phyloP scores from a whole-genome alignment of 2,113 vertebrate species.

The Craseonycteris thonglongyai region DNA sequence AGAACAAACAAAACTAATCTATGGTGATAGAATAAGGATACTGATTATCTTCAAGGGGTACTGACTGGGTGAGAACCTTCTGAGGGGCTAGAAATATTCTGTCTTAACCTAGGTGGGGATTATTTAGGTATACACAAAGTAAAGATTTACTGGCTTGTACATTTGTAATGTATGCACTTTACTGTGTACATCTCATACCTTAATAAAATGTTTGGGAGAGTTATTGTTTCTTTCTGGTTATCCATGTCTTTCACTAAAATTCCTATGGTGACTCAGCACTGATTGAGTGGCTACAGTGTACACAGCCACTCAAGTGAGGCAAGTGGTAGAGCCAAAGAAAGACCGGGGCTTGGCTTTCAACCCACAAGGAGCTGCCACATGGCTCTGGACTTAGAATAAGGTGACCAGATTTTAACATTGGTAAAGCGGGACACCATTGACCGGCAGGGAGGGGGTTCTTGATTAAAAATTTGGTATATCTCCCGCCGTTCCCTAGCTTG shows the following conservation, averaged over 20 bases:
- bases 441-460: too few relatives aligned
- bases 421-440: too few relatives aligned
- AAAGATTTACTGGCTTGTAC: not conserved
- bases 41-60: not conserved
- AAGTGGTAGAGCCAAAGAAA: not conserved
- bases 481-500: too few relatives aligned
- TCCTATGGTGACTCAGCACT: not conserved
- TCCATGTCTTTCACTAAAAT: not conserved
- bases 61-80: not conserved
- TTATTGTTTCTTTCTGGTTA: not conserved
- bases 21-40: not conserved
- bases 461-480: too few relatives aligned
- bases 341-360: not conserved
- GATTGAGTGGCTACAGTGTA: not conserved
- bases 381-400: not conserved
- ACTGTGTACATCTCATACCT: not conserved
- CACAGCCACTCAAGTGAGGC: not conserved
- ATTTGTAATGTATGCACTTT: not conserved
- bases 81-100: not conserved
- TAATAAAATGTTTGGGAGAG: not conserved
- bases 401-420: too few relatives aligned
- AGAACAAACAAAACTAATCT: not conserved
- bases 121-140: not conserved
- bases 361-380: not conserved
- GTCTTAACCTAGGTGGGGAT: not conserved